These are phyloP conservation scores for Strongylocentrotus purpuratus DNA, from an alignment of 35 echinoderm and acorn worm species.

Conservation along the genomic window DNA sequence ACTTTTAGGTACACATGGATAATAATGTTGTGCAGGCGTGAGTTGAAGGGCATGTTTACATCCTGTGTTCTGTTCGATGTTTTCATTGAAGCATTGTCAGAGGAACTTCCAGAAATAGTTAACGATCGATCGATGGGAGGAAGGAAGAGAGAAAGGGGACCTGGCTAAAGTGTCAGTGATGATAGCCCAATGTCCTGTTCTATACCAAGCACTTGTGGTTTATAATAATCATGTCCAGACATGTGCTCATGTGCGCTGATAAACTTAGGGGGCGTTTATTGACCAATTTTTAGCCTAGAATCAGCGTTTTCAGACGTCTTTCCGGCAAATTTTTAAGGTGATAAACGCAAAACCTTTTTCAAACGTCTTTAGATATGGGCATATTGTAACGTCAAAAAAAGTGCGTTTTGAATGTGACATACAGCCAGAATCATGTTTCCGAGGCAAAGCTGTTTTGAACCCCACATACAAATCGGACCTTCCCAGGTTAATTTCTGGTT, in stretches of 20 bases:
- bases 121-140: not conserved
- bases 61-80: not conserved
- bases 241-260: not conserved
- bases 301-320: no score
- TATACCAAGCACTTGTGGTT: not conserved
- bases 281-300: no score
- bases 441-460: no score
- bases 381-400: no score
- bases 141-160: not conserved
- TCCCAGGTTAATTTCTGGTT: no score
- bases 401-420: no score
- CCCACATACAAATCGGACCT: no score
- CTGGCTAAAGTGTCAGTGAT: not conserved
- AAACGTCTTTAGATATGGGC: no score
- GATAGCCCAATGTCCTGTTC: not conserved
- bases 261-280: no score
- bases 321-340: no score
- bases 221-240: not conserved
- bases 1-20: not conserved
- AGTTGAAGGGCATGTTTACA: constrained; percentile 16
- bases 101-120: constrained; percentile 11
- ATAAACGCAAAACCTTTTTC: no score
- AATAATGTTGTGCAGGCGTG: not conserved
- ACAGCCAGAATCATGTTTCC: no score
- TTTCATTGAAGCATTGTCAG: not conserved